A percentile compares a stretch with the other conserved stretches of the same genome.
Conservation (phyloP, 2,888 invertebrate genomes). For the Rhyacophila evoluta region DNA sequence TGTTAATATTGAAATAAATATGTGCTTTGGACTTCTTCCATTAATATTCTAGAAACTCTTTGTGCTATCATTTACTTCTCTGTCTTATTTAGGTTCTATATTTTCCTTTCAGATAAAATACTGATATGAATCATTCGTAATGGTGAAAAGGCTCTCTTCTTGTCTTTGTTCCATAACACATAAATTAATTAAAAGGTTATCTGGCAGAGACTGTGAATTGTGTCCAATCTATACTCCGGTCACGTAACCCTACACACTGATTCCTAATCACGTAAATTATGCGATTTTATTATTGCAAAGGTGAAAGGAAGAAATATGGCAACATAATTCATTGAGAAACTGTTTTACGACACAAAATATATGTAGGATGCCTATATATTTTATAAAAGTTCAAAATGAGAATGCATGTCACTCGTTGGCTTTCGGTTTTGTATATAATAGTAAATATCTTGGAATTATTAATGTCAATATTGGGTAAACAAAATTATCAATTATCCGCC, state of each 20-base stretch:
- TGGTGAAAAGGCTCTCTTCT: neutral
- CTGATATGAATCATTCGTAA: constrained; percentile 13
- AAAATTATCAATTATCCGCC: no score
- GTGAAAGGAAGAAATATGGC: neutral
- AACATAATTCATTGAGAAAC: neutral
- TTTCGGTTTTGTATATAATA: no score
- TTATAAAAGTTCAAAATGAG: no score
- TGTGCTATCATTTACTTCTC: no score
- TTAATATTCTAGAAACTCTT: no score
- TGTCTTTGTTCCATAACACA: neutral
- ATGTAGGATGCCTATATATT: no score
- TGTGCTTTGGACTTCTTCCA: no score
- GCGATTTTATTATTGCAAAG: neutral
- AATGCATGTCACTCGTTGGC: no score
- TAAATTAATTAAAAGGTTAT: constrained; percentile 19
- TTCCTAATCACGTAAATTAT: constrained; percentile 17
- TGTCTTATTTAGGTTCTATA: no score
- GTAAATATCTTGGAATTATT: no score
- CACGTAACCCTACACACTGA: constrained; percentile 22
- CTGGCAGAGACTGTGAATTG: neutral
- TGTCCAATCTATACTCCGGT: neutral
- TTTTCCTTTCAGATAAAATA: neutral
- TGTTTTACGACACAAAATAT: neutral
- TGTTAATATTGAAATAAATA: no score
- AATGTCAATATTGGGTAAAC: no score